These are phyloP conservation scores for Cephalophus harveyi DNA, from an alignment of 2,113 vertebrate genomes.

Conservation along the genomic window DNA sequence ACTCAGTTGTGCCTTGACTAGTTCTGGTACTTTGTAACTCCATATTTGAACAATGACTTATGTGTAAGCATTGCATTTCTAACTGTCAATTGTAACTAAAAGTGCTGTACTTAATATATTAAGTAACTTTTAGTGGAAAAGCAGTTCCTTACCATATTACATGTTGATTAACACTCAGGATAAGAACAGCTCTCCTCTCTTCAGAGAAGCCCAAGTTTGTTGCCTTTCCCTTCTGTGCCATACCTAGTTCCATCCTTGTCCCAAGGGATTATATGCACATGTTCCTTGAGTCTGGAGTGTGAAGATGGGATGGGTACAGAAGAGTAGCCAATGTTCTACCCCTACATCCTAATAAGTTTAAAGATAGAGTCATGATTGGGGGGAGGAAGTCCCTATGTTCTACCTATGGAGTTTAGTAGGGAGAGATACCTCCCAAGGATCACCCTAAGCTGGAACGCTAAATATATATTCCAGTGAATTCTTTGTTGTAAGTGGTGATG, in stretches of 20 bases:
- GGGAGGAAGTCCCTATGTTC: not conserved
- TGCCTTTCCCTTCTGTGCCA: not conserved
- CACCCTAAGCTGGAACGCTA: not conserved
- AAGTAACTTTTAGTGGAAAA: not conserved
- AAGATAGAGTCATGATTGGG: not conserved
- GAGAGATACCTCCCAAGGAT: not conserved
- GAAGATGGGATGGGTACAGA: not conserved
- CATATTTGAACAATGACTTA: conserved; percentile 49
- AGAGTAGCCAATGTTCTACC: not conserved
- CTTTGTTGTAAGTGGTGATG: not conserved
- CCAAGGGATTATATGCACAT: not conserved
- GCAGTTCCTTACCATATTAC: conserved; percentile 3
- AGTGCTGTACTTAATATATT: not conserved
- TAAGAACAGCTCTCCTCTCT: not conserved
- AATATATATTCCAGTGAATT: not conserved
- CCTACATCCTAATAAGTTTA: not conserved
- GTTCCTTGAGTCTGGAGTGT: not conserved
- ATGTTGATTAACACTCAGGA: not conserved
- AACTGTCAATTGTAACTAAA: conserved; percentile 12
- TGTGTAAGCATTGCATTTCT: not conserved
- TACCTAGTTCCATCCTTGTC: not conserved
- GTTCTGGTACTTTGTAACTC: conserved; percentile 36
- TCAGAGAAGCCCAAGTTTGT: not conserved
- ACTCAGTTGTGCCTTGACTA: conserved; percentile 9
- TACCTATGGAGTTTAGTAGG: not conserved